Base-by-base conservation (phyloP, 2,113 vertebrate genomes). In the Sclerurus mexicanus region DNA sequence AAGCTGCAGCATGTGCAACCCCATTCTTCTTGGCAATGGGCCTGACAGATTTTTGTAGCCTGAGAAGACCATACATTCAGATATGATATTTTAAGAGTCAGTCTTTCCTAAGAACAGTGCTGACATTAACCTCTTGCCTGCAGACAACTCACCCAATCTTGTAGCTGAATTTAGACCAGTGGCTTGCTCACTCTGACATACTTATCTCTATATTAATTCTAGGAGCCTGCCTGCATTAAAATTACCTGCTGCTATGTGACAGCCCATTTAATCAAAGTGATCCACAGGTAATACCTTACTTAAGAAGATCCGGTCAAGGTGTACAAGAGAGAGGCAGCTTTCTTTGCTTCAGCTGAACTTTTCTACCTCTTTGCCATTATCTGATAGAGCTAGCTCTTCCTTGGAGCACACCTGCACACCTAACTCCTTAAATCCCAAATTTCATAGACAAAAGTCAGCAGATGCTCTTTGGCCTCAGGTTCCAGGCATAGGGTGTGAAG, bases 41-140 rank as follows among this genome's bases (percentile, higher is more conserved):
- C 92, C 84, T 94, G 49, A 47, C 58, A 77, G 81, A 93, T 96
- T 96, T 97, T 88, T 97, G 93, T 94, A 93, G 73, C 35, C 82
- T 4, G 11, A 96, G 89, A 95, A 92, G 84, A 91, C 37, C 85
- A n/a, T 93, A 28, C 85, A 87, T 93, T 93, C 72, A 85, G 78
- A 94, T 69, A 50, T 27, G 79, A 35, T 96, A 96, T 96, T 97
- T 96, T 93, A 92, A 88, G 90, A 93, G 62, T 33, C 80, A 91
- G 49, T 68, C 87, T 91, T 89, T 95, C 63, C 83, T 85, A 87
- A 89, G 90, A 87, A 72, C 76, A 72, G 58, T 2, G 7, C 76
- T 97, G 66, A 81, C 92, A 96, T 90, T 95, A 92, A 95, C 93
- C 87, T 96, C 76, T 95, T 82, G 75, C 81, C 81, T 87, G 71